Evolutionary conservation across 2,797 vertebrate genomes (phyloP).

Genomic region (Paramormyrops hopkinsi): DNA sequence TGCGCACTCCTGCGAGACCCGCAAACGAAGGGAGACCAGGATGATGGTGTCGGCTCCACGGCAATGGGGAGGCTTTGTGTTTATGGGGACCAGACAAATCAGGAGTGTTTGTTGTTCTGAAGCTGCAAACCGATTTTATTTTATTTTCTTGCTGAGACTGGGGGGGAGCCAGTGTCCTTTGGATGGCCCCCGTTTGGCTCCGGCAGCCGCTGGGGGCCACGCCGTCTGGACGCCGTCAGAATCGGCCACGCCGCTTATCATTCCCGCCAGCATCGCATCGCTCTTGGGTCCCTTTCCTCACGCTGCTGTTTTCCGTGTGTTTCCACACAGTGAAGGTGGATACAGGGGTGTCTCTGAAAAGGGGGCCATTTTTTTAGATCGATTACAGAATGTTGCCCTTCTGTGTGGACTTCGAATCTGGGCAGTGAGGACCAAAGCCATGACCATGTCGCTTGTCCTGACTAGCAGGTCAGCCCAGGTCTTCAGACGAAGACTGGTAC

Average conservation of each 20-base stretch:
- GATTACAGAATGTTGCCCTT: background rate
- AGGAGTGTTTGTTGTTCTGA: background rate
- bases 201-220: background rate
- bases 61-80: conserved; percentile 28
- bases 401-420: background rate
- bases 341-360: background rate
- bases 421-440: too few relatives aligned
- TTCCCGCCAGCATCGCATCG: background rate
- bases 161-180: background rate
- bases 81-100: conserved; percentile 14
- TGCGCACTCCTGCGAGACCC: conserved; percentile 20
- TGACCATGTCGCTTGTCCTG: background rate
- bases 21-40: conserved; percentile 33
- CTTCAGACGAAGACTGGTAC: background rate
- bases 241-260: background rate
- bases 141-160: background rate
- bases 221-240: background rate
- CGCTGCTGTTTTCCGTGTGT: background rate
- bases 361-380: background rate
- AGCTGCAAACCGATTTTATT: background rate
- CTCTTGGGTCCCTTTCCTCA: background rate
- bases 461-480: background rate
- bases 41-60: conserved; percentile 31
- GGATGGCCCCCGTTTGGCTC: background rate
- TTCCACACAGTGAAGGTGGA: background rate